Conservation (phyloP, 2,113 vertebrate genomes). For the Rhadina sibilatrix region DNA sequence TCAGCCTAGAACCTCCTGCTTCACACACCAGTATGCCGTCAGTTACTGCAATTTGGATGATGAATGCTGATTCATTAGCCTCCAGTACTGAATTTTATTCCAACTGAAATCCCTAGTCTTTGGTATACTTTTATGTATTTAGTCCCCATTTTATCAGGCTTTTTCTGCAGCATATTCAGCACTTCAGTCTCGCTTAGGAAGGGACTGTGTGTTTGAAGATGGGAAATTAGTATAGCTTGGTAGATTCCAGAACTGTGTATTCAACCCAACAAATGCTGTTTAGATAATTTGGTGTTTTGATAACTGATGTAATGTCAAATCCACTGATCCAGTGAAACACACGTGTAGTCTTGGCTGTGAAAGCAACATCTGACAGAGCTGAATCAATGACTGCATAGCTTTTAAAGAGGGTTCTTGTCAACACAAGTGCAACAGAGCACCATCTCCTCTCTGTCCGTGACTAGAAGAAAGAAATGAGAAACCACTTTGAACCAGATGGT, state of each 20-base stretch:
- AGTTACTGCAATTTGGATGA: not conserved
- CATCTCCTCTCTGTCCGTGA: slow-evolving; percentile 29
- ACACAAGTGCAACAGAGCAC: slow-evolving; percentile 52
- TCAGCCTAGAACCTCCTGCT: not conserved
- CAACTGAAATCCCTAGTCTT: not conserved
- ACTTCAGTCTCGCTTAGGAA: not conserved
- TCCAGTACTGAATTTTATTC: not conserved
- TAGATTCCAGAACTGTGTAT: not conserved
- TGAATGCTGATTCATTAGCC: not conserved
- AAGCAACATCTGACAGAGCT: slow-evolving; percentile 30
- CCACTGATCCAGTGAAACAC: slow-evolving; percentile 17
- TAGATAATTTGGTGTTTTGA: slow-evolving; percentile 34
- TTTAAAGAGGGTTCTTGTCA: slow-evolving; percentile 65
- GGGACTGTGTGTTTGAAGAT: not conserved
- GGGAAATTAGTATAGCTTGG: not conserved
- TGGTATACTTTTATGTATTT: not conserved
- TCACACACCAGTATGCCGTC: not conserved
- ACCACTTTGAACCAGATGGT: slow-evolving; percentile 64
- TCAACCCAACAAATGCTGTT: slow-evolving; percentile 30
- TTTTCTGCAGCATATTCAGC: not conserved
- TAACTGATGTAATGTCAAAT: slow-evolving; percentile 25
- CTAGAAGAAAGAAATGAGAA: slow-evolving; percentile 53
- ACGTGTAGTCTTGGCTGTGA: not conserved
- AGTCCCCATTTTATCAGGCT: not conserved
- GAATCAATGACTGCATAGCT: slow-evolving; percentile 9